phyloP scores from a whole-genome alignment of 92 coral and sea anemone genomes.

The Palythoa heliodiscus region DNA sequence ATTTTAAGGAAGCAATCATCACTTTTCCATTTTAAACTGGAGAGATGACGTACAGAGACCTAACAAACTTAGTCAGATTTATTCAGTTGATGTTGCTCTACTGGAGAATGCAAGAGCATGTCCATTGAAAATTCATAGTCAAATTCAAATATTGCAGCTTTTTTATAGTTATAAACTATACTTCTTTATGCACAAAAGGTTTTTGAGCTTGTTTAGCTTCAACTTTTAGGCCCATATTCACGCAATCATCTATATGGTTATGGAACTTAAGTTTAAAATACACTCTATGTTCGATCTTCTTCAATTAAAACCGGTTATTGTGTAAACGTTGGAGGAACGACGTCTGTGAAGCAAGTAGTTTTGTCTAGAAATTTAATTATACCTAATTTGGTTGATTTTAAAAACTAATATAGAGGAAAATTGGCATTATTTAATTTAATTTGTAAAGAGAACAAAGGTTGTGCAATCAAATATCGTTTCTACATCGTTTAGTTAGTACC shows the following conservation, averaged over 20 bases:
- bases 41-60: conserved; percentile 21
- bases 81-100: neutral
- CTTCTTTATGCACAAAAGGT: too few relatives aligned
- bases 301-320: neutral
- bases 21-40: neutral
- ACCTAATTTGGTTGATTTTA: neutral
- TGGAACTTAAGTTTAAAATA: too few relatives aligned
- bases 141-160: neutral
- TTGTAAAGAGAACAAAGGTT: too few relatives aligned
- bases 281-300: too few relatives aligned
- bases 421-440: too few relatives aligned
- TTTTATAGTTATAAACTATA: neutral
- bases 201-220: too few relatives aligned
- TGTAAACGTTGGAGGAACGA: neutral
- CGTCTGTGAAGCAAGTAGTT: neutral
- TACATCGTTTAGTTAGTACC: too few relatives aligned
- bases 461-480: too few relatives aligned
- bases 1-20: neutral
- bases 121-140: too few relatives aligned
- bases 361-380: neutral
- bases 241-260: too few relatives aligned
- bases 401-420: neutral
- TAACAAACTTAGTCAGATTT: neutral
- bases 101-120: too few relatives aligned
- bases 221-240: too few relatives aligned